Evolutionary conservation across 2,797 vertebrate genomes (phyloP), one percentile per base, ranked within the genome.

Genomic region (Cuculus canorus): DNA sequence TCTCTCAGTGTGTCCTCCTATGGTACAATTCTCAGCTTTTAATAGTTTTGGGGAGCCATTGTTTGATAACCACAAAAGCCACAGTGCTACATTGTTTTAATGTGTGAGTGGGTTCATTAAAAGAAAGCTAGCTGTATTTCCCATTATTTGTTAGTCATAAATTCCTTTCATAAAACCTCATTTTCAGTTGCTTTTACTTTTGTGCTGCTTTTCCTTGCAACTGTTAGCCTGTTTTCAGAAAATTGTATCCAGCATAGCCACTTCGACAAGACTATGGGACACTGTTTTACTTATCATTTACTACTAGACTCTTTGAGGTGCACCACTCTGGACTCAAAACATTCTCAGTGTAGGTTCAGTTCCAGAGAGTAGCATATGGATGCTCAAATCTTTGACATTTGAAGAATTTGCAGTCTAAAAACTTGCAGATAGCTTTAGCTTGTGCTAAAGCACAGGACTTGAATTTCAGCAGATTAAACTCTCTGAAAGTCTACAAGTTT

Each of bases 121-220:
- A 59, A 63, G 59, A 35, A 60, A 65, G 13, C 11, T 71, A 70
- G 22, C 35, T 50, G 5, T 37, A 35, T 28, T 4, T 2, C 13
- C 7, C 56, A 60, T 63, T 86, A 52, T 33, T 57, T 0, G 1
- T 3, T 56, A 33, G 37, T 11, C 54, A 33, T 21, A 0, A 0
- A n/a, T 79, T 47, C n/a, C 30, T 22, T 61, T 76, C 30, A 1
- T 43, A 48, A 72, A 33, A n/a, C 13, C 3, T 39, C 35, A 14
- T 22, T 60, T 77, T 48, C 77, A 70, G 43, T 14, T 79, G 37
- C 23, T 77, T 77, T 23, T 32, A n/a, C 4, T 45, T 82, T 11
- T 64, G 50, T 1, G 2, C 22, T 48, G 22, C 48, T 72, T 41
- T 35, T 47, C 48, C 32, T 76, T 73, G 59, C 65, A 61, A 17